These are phyloP conservation scores for Orussus abietinus DNA, from an alignment of 1,140 invertebrate genomes.

Conservation along the genomic window DNA sequence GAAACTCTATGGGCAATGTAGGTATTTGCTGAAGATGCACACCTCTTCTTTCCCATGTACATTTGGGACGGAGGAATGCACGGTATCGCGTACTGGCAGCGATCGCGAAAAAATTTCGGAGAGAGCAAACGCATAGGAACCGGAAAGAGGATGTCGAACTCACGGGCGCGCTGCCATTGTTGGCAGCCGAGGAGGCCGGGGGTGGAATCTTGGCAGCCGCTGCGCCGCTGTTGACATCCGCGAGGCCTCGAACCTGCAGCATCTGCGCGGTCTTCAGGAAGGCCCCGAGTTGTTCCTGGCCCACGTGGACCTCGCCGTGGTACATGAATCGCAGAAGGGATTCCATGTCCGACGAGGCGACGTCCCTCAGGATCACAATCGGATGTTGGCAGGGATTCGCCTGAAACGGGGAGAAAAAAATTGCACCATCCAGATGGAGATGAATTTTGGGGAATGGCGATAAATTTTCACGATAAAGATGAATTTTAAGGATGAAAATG, in stretches of 20 bases:
- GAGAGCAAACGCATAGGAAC: too few relatives aligned
- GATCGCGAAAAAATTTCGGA: too few relatives aligned
- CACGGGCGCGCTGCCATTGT: constrained; percentile 49
- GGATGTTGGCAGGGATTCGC: constrained; percentile 92
- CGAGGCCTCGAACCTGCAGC: constrained; percentile 83
- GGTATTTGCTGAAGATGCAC: not conserved
- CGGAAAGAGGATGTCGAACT: too few relatives aligned
- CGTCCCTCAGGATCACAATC: constrained; percentile 87
- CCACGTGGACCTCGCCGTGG: constrained; percentile 88
- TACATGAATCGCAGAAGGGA: constrained; percentile 92
- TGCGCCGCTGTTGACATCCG: constrained; percentile 68
- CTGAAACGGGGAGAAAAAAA: constrained; percentile 41
- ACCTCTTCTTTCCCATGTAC: too few relatives aligned
- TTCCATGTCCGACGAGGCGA: constrained; percentile 84
- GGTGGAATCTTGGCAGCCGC: constrained; percentile 51
- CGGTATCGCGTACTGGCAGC: too few relatives aligned
- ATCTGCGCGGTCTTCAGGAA: constrained; percentile 88
- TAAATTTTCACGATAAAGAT: too few relatives aligned
- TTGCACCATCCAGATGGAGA: too few relatives aligned
- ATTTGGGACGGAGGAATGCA: too few relatives aligned
- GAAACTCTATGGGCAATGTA: too few relatives aligned
- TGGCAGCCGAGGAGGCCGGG: constrained; percentile 41
- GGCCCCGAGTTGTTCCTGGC: constrained; percentile 82
- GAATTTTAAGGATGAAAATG: too few relatives aligned
- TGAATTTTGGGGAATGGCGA: too few relatives aligned